Percentiles rank a stretch among this genome's conserved stretches.
Evolutionary conservation across 2,797 vertebrate genomes (phyloP).

Genomic region (Tamandua tetradactyla): DNA sequence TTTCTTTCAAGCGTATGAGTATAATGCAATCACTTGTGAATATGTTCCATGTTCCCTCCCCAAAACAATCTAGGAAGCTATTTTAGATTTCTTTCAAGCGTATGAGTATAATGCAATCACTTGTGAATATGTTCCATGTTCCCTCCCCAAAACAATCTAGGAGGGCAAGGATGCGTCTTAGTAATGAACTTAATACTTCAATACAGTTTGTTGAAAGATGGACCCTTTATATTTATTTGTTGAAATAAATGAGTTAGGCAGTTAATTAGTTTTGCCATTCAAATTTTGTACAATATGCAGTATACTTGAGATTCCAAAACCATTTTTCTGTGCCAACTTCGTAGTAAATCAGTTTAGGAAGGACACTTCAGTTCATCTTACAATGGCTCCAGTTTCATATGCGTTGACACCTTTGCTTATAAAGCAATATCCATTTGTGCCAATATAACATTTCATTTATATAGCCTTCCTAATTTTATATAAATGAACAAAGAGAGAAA

Average conservation of each 20-base stretch:
- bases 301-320: background rate
- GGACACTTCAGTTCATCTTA: background rate
- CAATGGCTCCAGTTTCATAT: background rate
- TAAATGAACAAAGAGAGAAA: background rate
- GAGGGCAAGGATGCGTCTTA: background rate
- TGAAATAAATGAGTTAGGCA: background rate
- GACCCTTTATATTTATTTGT: background rate
- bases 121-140: background rate
- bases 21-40: background rate
- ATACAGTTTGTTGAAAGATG: background rate
- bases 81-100: background rate
- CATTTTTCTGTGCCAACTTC: background rate
- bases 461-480: conserved; percentile 38
- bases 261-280: background rate
- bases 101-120: background rate
- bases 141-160: background rate
- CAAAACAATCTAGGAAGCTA: background rate
- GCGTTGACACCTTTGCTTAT: background rate
- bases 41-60: background rate
- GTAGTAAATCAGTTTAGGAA: background rate
- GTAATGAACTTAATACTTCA: background rate
- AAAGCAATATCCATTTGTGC: background rate
- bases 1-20: background rate
- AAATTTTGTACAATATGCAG: background rate
- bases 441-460: conserved; percentile 10